Evolutionary conservation across 2,113 vertebrate species (phyloP).

Genomic region (Microtus richardsoni): DNA sequence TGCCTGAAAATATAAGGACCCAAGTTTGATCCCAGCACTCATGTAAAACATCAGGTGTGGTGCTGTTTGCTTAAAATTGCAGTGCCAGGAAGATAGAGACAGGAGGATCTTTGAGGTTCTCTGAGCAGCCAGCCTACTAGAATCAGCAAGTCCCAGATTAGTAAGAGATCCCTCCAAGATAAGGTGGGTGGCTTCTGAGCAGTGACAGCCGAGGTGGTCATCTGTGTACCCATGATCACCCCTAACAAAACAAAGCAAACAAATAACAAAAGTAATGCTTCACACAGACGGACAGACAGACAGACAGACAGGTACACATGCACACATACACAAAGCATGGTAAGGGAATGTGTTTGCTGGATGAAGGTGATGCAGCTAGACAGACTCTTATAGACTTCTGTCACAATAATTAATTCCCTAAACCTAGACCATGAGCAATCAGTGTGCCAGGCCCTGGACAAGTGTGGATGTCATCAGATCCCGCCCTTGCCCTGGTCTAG

Average conservation of each 20-base stretch:
- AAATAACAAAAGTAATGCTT: neutral
- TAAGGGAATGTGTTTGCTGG: neutral
- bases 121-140: neutral
- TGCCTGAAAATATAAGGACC: neutral
- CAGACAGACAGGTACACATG: neutral
- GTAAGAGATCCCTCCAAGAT: neutral
- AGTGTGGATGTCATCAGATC: neutral
- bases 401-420: neutral
- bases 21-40: neutral
- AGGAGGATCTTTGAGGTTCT: neutral
- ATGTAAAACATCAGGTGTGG: neutral
- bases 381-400: neutral
- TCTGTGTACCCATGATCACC: neutral
- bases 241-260: neutral
- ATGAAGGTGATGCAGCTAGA: neutral
- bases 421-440: neutral
- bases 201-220: neutral
- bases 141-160: neutral
- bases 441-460: too few relatives aligned
- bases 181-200: too few relatives aligned
- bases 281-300: too few relatives aligned
- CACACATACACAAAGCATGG: neutral
- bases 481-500: too few relatives aligned
- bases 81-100: neutral
- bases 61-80: neutral